phyloP scores from a whole-genome alignment of 2,113 vertebrate genomes.

The Steatornis caripensis region DNA sequence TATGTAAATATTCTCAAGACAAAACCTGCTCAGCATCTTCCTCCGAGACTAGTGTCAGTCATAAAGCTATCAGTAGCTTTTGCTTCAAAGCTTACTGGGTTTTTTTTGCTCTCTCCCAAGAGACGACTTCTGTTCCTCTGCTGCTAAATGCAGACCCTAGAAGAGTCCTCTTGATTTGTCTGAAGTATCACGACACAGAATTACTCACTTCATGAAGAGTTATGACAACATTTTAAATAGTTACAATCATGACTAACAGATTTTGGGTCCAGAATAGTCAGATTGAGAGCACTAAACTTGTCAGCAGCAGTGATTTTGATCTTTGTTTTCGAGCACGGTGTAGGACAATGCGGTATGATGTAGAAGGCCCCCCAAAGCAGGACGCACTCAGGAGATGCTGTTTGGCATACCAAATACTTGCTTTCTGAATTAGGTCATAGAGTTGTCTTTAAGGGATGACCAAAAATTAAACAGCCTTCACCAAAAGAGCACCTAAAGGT shows the following conservation, averaged over 20 bases:
- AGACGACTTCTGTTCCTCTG: neutral
- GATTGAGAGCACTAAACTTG: neutral
- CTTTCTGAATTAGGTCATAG: neutral
- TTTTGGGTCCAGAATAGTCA: neutral
- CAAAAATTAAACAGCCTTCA: neutral
- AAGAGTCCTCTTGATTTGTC: neutral
- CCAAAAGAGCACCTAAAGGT: neutral
- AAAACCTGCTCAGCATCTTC: neutral
- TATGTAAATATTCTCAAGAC: constrained; percentile 16
- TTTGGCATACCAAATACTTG: neutral
- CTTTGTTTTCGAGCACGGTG: neutral
- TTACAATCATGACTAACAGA: neutral
- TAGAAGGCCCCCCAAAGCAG: neutral
- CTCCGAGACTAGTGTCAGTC: neutral
- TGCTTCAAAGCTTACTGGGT: neutral
- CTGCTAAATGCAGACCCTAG: neutral
- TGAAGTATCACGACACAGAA: neutral
- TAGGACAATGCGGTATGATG: neutral
- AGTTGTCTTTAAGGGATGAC: neutral
- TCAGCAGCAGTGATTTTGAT: neutral
- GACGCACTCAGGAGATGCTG: neutral
- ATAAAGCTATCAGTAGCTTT: neutral
- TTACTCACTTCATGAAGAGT: neutral
- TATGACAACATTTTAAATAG: neutral
- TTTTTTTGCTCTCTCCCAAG: neutral